phyloP scores from a whole-genome alignment of 2,888 invertebrate species.

The Argyra leucocephala region DNA sequence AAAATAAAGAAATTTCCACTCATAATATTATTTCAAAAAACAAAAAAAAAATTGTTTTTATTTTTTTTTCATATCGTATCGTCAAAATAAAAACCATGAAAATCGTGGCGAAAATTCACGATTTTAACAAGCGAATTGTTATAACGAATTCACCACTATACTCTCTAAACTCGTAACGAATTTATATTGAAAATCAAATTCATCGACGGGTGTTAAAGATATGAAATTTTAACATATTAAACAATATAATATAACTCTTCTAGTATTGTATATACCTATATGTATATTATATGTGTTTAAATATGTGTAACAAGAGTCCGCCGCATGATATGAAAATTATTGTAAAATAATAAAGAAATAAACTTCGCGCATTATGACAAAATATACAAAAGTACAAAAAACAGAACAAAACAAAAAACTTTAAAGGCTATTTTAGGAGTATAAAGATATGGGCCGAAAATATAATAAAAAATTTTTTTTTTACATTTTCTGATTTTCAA shows the following conservation, averaged over 20 bases:
- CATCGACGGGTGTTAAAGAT: neutral
- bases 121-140: neutral
- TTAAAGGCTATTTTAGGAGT: neutral
- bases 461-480: neutral
- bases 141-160: neutral
- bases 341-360: neutral
- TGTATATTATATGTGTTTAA: neutral
- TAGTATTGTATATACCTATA: no score
- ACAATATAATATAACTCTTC: no score
- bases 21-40: no score
- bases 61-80: no score
- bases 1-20: no score
- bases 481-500: neutral
- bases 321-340: no score
- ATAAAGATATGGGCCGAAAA: neutral
- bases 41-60: no score
- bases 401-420: no score
- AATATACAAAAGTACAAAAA: neutral
- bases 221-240: neutral
- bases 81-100: neutral
- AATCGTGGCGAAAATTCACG: conserved; percentile 1
- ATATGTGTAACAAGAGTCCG: no score
- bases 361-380: neutral
- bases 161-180: neutral
- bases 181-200: conserved; percentile 1